phyloP scores from a whole-genome alignment of 1,140 invertebrate genomes.

The Heliothis subflexa region DNA sequence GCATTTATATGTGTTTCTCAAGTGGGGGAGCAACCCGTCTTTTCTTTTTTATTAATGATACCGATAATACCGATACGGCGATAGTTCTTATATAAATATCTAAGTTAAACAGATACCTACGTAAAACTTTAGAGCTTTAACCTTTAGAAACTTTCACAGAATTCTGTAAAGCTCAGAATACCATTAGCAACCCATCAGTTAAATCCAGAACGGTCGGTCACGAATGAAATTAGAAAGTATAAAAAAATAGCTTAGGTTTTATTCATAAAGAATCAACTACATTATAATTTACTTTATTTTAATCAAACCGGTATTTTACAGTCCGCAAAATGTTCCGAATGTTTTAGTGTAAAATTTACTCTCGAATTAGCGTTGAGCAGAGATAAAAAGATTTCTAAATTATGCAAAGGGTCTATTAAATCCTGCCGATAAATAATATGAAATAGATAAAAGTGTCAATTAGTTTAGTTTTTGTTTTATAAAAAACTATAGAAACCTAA shows the following conservation, averaged over 20 bases:
- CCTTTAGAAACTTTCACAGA: constrained; percentile 39
- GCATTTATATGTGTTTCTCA: too few species aligned
- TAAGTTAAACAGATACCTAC: too few species aligned
- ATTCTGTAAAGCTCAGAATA: constrained; percentile 7
- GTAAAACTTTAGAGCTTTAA: too few species aligned
- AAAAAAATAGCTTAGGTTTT: constrained; percentile 53
- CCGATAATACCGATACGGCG: too few species aligned
- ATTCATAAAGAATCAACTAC: not conserved
- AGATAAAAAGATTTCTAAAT: constrained; percentile 4
- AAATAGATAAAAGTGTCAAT: not conserved
- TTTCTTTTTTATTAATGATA: too few species aligned
- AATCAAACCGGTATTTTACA: constrained; percentile 61
- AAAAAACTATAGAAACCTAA: too few species aligned
- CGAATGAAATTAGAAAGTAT: constrained; percentile 73
- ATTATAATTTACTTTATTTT: constrained; percentile 54
- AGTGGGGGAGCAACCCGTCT: too few species aligned
- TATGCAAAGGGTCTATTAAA: constrained; percentile 10
- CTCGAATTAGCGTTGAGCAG: not conserved
- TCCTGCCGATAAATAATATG: not conserved
- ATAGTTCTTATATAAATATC: too few species aligned
- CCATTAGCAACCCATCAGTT: not conserved
- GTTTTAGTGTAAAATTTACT: not conserved
- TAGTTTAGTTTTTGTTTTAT: too few species aligned
- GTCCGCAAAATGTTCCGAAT: not conserved
- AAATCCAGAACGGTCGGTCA: constrained; percentile 55